Evolutionary conservation across 2,797 vertebrate genomes (phyloP).

Genomic region (Artibeus lituratus): DNA sequence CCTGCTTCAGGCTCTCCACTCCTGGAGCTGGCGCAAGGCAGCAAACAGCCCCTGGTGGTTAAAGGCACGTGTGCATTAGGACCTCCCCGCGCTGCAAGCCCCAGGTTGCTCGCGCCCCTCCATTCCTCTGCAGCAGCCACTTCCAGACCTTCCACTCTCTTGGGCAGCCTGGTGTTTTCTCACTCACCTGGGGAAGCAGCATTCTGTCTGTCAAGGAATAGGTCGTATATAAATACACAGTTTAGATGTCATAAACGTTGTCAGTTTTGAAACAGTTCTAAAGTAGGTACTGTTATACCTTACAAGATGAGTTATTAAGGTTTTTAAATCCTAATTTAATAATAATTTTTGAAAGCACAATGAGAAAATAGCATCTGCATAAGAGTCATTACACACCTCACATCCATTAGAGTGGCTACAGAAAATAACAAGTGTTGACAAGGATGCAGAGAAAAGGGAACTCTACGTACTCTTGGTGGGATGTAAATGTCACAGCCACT

Average conservation of each 20-base stretch:
- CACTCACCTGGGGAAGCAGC: background rate
- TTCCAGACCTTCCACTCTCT: background rate
- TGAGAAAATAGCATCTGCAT: background rate
- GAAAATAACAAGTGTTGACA: background rate
- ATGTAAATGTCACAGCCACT: background rate
- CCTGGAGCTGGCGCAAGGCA: background rate
- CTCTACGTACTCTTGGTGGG: background rate
- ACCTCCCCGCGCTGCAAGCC: accelerated
- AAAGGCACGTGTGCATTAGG: accelerated
- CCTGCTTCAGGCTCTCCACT: background rate
- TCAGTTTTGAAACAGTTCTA: background rate
- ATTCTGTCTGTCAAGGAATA: background rate
- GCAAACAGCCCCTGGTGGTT: background rate
- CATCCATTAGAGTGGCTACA: background rate
- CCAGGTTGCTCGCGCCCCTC: accelerated
- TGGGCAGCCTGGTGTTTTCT: background rate
- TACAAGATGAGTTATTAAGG: background rate
- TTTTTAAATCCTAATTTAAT: slow-evolving; percentile 7
- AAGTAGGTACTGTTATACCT: background rate
- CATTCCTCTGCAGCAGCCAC: background rate
- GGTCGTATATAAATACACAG: background rate
- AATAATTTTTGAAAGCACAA: background rate
- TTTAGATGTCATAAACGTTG: background rate
- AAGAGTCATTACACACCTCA: background rate
- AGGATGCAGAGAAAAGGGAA: background rate